phyloP scores from a whole-genome alignment of 2,888 invertebrate species.

The Synergus japonicus region DNA sequence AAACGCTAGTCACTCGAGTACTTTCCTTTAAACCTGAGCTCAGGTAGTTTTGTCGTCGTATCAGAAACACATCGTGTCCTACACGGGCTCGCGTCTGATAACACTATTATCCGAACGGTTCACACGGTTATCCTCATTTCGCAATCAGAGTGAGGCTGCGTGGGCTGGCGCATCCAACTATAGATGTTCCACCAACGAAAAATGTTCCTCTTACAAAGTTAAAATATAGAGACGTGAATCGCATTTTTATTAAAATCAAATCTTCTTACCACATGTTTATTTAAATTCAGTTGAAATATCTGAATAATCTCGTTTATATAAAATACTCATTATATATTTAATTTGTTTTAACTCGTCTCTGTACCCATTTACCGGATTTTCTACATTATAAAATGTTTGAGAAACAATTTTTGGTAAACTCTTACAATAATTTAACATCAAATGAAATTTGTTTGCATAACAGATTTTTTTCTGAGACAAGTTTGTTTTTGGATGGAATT shows the following conservation, averaged over 20 bases:
- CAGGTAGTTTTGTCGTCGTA: conserved; percentile 68
- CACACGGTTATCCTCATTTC: conserved; percentile 60
- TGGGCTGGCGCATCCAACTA: conserved; percentile 1
- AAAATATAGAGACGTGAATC: not conserved
- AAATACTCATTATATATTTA: not conserved
- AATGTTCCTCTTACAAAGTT: conserved; percentile 13
- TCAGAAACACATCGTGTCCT: conserved; percentile 76
- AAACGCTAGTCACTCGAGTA: conserved; percentile 52
- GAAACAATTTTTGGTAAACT: too few species aligned
- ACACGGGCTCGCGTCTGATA: conserved; percentile 64
- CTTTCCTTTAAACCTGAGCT: conserved; percentile 52
- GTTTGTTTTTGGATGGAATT: not conserved
- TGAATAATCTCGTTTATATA: not conserved
- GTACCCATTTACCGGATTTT: not conserved
- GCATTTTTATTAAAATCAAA: not conserved
- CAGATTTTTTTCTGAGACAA: not conserved
- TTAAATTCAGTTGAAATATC: not conserved
- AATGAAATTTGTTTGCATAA: not conserved
- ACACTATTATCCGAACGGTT: conserved; percentile 71
- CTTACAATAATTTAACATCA: too few species aligned
- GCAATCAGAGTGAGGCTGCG: conserved; percentile 40
- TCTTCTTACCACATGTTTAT: not conserved
- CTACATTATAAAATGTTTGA: too few species aligned
- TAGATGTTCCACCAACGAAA: conserved; percentile 10
- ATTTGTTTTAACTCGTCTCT: not conserved